Conservation (phyloP, 2,888 invertebrate genomes). For the Nipponacmea schrenckii region DNA sequence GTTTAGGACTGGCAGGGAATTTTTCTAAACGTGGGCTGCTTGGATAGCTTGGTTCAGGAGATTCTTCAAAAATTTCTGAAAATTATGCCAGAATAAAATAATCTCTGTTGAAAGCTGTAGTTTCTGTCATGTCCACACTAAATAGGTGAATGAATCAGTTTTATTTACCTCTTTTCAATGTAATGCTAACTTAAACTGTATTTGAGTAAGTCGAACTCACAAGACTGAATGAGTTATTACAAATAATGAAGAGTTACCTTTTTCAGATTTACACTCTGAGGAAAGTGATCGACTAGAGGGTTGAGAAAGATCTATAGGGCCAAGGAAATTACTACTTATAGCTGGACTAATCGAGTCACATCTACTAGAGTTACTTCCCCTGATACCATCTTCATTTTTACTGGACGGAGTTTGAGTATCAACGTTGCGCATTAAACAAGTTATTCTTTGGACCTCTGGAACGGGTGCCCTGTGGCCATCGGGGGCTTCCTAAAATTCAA, state of each 20-base stretch:
- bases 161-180: no score
- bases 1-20: slow-evolving; percentile 78
- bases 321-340: slow-evolving; percentile 68
- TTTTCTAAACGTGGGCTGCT: slow-evolving; percentile 24
- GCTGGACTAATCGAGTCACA: slow-evolving; percentile 76
- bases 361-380: slow-evolving; percentile 47
- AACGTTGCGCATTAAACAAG: slow-evolving; percentile 75
- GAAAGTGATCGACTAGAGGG: slow-evolving; percentile 71
- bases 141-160: no score
- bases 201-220: no score
- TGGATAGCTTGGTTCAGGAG: slow-evolving; percentile 41
- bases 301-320: slow-evolving; percentile 74
- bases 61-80: slow-evolving; percentile 43
- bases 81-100: not conserved
- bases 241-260: slow-evolving; percentile 20
- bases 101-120: not conserved
- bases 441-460: slow-evolving; percentile 74
- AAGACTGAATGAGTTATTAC: no score
- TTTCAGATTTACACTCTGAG: slow-evolving; percentile 43
- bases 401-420: slow-evolving; percentile 86
- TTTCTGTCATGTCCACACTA: no score
- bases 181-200: no score
- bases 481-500: slow-evolving; percentile 75
- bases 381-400: slow-evolving; percentile 34
- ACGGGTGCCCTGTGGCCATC: slow-evolving; percentile 88